Evolutionary conservation across 2,113 vertebrate species (phyloP), one percentile per base, ranked within the genome.

Genomic region (Pelobates fuscus): DNA sequence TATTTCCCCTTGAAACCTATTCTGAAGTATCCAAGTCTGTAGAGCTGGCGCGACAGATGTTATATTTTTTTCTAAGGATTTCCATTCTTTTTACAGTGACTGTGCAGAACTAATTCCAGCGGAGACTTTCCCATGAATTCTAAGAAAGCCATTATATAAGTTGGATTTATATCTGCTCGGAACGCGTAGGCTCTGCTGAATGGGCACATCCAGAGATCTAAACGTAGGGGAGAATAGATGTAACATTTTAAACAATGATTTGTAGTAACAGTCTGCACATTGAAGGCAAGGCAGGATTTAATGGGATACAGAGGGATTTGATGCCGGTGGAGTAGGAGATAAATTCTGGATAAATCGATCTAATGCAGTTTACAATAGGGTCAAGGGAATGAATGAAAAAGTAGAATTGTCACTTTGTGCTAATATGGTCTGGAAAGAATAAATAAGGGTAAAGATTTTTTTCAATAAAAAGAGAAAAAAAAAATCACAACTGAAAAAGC

Each of bases 221-320:
- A 17, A 49, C 10, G 44, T 49, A 49, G 44, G 5, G 17, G 4
- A 49, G 44, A 49, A 49, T 49, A 17, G 12, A 15, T 18, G 17
- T 18, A 14, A 12, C 44, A 49, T 49, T 49, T 49, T 49, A 49
- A 18, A 49, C 44, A 49, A 49, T 49, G 44, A 49, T 49, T 49
- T 49, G 44, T 49, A 49, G 15, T 8, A 17, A 49, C 44, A 49
- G 44, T 1, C 12, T 17, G 44, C 5, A 49, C 44, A 49, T 49
- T 2, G 44, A 49, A 49, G 44, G 44, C 17, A 14, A 49, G 44
- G 44, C 17, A 49, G 44, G 17, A 49, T 49, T 49, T 49, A 49
- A 49, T 49, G 17, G 44, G 44, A 49, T 49, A 49, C 44, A 49
- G 44, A 49, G 44, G 44, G 44, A 49, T 49, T 49, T 49, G 44